These are phyloP conservation scores for Eupsittula cactorum DNA, from an alignment of 2,113 vertebrate species.

Conservation along the genomic window DNA sequence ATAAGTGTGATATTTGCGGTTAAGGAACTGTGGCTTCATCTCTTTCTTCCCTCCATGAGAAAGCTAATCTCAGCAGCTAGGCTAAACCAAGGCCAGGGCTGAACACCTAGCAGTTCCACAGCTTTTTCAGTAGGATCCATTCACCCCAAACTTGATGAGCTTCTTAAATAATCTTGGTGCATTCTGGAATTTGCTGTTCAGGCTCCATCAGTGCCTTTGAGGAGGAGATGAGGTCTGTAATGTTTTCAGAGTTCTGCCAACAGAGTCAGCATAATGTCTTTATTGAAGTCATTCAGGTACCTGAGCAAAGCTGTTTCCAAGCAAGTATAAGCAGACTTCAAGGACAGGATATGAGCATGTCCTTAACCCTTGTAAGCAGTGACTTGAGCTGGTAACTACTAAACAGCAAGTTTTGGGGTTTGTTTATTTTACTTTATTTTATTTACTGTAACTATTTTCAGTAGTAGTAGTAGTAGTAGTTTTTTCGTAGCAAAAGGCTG, in stretches of 20 bases:
- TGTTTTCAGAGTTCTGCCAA: constrained; percentile 13
- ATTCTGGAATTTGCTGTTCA: neutral
- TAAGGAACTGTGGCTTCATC: neutral
- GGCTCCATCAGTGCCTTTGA: neutral
- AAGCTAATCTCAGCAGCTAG: neutral
- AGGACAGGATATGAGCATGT: neutral
- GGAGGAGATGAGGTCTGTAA: neutral
- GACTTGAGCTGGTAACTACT: neutral
- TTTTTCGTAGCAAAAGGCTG: neutral
- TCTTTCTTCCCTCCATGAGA: neutral
- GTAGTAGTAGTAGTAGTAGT: neutral
- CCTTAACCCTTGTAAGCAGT: neutral
- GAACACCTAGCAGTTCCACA: neutral
- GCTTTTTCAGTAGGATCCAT: neutral
- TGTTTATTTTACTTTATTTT: neutral
- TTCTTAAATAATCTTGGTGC: neutral
- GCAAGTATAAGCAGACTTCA: neutral
- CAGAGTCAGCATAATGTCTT: constrained; percentile 8
- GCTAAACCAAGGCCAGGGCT: neutral
- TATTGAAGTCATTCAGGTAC: neutral
- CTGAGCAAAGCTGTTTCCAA: neutral
- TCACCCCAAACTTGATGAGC: neutral
- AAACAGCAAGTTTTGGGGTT: neutral
- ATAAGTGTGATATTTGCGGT: neutral
- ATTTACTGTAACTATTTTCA: neutral